Conservation (phyloP, 2,113 vertebrate genomes). For the Uria lomvia region DNA sequence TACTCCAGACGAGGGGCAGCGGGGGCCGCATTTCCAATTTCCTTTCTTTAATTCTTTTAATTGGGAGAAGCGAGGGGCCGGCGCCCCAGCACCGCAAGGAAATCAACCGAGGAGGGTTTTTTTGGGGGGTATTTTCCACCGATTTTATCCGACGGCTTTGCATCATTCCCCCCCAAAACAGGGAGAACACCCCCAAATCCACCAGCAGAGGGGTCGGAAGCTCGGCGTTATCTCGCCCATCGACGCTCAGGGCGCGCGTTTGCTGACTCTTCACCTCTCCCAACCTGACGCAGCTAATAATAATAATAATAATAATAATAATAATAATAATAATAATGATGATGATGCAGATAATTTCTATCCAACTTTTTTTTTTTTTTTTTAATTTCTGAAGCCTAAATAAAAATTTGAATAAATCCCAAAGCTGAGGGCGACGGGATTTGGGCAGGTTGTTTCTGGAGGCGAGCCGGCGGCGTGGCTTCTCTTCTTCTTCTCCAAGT, state of each 20-base stretch:
- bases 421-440: neutral
- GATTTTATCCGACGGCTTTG: rapidly evolving
- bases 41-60: conserved; percentile 47
- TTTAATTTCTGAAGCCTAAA: neutral
- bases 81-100: neutral
- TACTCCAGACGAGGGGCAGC: neutral
- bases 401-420: neutral
- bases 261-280: conserved; percentile 3
- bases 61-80: neutral
- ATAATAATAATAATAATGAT: neutral
- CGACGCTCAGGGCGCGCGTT: neutral
- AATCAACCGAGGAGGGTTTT: neutral
- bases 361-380: neutral
- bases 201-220: neutral
- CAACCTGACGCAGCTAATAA: neutral
- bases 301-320: neutral
- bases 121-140: neutral
- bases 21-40: neutral
- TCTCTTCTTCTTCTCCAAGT: neutral
- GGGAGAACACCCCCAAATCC: neutral
- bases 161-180: rapidly evolving
- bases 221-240: neutral
- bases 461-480: neutral
- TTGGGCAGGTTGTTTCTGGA: neutral
- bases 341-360: neutral